Percentiles rank a stretch among this genome's conserved stretches.
phyloP scores from a whole-genome alignment of 2,888 invertebrate species.

The Bedellia somnulentella region DNA sequence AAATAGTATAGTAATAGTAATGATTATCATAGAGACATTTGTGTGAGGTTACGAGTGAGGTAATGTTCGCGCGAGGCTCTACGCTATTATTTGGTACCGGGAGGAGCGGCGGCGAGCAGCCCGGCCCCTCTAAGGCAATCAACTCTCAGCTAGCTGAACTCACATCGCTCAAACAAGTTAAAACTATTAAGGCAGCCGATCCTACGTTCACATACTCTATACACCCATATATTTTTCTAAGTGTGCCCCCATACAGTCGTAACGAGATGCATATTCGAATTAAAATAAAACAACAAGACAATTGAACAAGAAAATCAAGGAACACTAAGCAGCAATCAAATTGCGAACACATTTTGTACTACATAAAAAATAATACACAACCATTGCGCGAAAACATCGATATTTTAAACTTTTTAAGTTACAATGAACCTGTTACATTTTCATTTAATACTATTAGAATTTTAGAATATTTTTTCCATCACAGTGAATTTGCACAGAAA shows the following conservation, averaged over 20 bases:
- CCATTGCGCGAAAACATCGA: slow-evolving; percentile 61
- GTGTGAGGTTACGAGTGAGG: slow-evolving; percentile 8
- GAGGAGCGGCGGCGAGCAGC: no score
- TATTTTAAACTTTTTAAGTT: slow-evolving; percentile 55
- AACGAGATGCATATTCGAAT: neutral
- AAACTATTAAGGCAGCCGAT: slow-evolving; percentile 47
- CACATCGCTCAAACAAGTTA: slow-evolving; percentile 12
- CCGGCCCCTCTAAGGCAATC: no score
- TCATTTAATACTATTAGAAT: slow-evolving; percentile 46
- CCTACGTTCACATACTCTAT: slow-evolving; percentile 22
- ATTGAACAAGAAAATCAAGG: slow-evolving; percentile 49
- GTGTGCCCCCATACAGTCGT: slow-evolving; percentile 4
- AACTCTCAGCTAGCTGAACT: no score
- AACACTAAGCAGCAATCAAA: slow-evolving; percentile 61
- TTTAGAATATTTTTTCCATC: slow-evolving; percentile 57
- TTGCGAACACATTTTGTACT: slow-evolving; percentile 62
- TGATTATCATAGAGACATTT: slow-evolving; percentile 10
- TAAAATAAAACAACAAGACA: slow-evolving; percentile 25
- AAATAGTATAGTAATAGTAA: no score
- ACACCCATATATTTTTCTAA: slow-evolving; percentile 4
- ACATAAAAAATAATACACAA: slow-evolving; percentile 61
- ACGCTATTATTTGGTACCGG: slow-evolving; percentile 52
- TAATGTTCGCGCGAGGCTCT: slow-evolving; percentile 14
- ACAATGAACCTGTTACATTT: slow-evolving; percentile 19
- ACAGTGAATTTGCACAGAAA: slow-evolving; percentile 55